These are phyloP conservation scores for Ephestia elutella DNA, from an alignment of 1,140 invertebrate genomes.

Conservation along the genomic window DNA sequence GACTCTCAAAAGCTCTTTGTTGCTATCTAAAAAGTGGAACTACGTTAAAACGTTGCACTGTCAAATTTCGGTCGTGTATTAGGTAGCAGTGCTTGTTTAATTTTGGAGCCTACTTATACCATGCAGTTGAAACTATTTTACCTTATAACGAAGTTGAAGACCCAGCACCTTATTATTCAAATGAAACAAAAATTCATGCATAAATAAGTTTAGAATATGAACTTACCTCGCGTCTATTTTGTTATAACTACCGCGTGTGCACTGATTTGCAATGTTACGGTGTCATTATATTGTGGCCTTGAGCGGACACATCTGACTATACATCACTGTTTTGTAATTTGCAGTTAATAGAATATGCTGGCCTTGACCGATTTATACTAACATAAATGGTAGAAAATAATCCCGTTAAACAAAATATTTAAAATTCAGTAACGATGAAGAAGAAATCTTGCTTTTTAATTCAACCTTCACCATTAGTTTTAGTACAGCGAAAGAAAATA, in stretches of 20 bases:
- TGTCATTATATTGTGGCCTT: constrained; percentile 52
- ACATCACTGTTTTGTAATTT: constrained; percentile 29
- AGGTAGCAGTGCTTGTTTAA: constrained; percentile 52
- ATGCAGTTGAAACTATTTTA: constrained; percentile 48
- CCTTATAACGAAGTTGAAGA: constrained; percentile 41
- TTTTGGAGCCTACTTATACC: constrained; percentile 60
- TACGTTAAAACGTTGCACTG: constrained; percentile 38
- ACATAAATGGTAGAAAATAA: neutral
- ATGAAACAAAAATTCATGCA: constrained; percentile 37
- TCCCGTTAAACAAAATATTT: too few relatives aligned
- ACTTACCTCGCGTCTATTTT: constrained; percentile 57
- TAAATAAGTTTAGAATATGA: constrained; percentile 30
- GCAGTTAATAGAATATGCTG: constrained; percentile 30
- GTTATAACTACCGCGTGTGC: constrained; percentile 41
- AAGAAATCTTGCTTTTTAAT: too few relatives aligned
- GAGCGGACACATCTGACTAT: constrained; percentile 33
- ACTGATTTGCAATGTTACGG: constrained; percentile 34
- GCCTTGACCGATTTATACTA: constrained; percentile 35
- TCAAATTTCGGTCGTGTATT: constrained; percentile 27
- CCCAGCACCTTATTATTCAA: constrained; percentile 53
- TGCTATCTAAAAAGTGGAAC: constrained; percentile 36
- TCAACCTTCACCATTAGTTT: neutral
- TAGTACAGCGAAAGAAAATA: neutral
- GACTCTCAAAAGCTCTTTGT: constrained; percentile 41
- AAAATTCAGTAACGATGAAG: too few relatives aligned